Percentiles rank a stretch among this genome's conserved stretches.
Evolutionary conservation across 2,113 vertebrate species (phyloP).

Genomic region (Odobenus rosmarus): DNA sequence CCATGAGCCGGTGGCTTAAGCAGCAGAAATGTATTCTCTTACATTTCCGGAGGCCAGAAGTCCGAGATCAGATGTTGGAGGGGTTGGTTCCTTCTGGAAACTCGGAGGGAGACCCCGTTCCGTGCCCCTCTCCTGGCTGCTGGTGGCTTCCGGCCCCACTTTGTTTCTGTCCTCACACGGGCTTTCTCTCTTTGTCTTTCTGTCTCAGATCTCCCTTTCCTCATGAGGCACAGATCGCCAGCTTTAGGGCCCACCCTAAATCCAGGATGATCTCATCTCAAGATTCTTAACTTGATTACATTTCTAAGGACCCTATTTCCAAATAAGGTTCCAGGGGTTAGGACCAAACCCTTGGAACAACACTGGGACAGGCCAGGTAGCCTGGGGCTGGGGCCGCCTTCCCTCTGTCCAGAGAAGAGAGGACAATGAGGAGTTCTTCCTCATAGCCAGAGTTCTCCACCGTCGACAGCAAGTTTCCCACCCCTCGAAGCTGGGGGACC

Average conservation of each 20-base stretch:
- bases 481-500: neutral
- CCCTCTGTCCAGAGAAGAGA: neutral
- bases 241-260: no score
- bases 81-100: neutral
- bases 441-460: neutral
- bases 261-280: neutral
- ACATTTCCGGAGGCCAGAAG: neutral
- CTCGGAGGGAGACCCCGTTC: neutral
- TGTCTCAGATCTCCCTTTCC: neutral
- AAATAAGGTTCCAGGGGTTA: neutral
- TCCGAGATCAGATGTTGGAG: neutral
- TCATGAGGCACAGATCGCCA: fast-evolving
- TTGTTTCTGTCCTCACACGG: neutral
- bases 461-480: no score
- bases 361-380: neutral
- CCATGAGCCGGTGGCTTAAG: no score
- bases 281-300: neutral
- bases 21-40: neutral
- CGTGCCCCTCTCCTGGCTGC: neutral
- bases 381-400: neutral
- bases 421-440: neutral
- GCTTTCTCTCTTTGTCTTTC: neutral
- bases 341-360: neutral
- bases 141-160: neutral
- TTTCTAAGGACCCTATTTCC: neutral